A percentile compares a stretch with the other conserved stretches of the same genome.
These are phyloP conservation scores for Marronus borbonicus DNA, from an alignment of 2,888 invertebrate genomes.

Conservation along the genomic window DNA sequence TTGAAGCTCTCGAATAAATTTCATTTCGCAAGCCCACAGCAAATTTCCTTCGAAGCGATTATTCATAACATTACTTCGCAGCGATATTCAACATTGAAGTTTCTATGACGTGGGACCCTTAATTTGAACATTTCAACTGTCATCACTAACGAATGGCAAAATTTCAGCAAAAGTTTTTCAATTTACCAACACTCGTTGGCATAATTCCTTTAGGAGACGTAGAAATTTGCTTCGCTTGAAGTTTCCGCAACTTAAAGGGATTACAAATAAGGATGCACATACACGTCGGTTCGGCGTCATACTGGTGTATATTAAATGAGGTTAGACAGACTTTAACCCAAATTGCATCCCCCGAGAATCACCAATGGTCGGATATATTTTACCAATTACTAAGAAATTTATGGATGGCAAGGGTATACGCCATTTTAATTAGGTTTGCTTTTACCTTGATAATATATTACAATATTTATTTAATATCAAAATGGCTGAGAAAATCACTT, in stretches of 20 bases:
- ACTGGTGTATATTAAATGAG: slow-evolving; percentile 26
- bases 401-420: not conserved
- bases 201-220: slow-evolving; percentile 15
- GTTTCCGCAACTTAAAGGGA: slow-evolving; percentile 11
- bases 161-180: slow-evolving; percentile 5
- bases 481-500: too few relatives aligned
- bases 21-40: too few relatives aligned
- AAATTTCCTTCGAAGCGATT: too few relatives aligned
- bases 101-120: not conserved
- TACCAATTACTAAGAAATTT: slow-evolving; percentile 18
- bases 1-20: too few relatives aligned
- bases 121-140: not conserved
- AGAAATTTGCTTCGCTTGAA: slow-evolving; percentile 12
- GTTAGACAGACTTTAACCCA: slow-evolving; percentile 13
- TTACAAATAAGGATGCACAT: not conserved
- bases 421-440: not conserved
- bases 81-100: not conserved
- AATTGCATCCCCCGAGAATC: slow-evolving; percentile 16
- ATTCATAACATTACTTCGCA: not conserved
- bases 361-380: slow-evolving; percentile 24
- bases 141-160: not conserved
- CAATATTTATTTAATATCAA: too few relatives aligned
- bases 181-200: not conserved
- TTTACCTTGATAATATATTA: too few relatives aligned
- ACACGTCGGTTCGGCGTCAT: not conserved